Evolutionary conservation across 2,797 vertebrate genomes (phyloP).

Genomic region (Pipistrellus pipistrellus): DNA sequence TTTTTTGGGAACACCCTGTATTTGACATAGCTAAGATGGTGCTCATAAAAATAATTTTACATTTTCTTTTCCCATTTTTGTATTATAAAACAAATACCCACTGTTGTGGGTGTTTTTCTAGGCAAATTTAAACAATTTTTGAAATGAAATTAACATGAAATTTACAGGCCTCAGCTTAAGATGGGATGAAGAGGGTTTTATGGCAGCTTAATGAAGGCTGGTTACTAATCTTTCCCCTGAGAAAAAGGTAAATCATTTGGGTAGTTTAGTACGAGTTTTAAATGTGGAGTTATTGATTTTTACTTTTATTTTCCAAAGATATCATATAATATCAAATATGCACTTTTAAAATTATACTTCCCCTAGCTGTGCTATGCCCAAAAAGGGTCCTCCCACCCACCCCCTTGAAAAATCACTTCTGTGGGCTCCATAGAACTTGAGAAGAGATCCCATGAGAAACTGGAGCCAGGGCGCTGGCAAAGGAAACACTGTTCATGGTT

Average conservation of each 20-base stretch:
- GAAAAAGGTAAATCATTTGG: constrained; percentile 22
- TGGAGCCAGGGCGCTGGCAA: not conserved
- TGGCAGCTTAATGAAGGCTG: not conserved
- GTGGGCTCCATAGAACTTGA: not conserved
- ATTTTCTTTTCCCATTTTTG: not conserved
- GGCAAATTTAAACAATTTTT: not conserved
- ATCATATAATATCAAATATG: not conserved
- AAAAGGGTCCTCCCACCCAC: not conserved
- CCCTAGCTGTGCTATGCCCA: not conserved
- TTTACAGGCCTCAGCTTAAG: not conserved
- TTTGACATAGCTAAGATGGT: constrained; percentile 2
- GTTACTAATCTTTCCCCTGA: not conserved
- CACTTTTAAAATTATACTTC: not conserved
- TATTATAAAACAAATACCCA: not conserved
- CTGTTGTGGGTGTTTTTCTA: not conserved
- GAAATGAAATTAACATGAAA: not conserved
- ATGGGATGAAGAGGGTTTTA: not conserved
- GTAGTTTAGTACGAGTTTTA: not conserved
- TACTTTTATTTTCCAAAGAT: not conserved
- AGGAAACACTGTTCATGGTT: not conserved
- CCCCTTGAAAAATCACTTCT: not conserved
- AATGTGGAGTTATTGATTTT: not conserved
- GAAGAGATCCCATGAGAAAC: not conserved
- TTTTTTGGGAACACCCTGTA: not conserved
- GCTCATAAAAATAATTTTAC: not conserved